Conservation (phyloP, 2,888 invertebrate genomes). For the Apodemia duryi region DNA sequence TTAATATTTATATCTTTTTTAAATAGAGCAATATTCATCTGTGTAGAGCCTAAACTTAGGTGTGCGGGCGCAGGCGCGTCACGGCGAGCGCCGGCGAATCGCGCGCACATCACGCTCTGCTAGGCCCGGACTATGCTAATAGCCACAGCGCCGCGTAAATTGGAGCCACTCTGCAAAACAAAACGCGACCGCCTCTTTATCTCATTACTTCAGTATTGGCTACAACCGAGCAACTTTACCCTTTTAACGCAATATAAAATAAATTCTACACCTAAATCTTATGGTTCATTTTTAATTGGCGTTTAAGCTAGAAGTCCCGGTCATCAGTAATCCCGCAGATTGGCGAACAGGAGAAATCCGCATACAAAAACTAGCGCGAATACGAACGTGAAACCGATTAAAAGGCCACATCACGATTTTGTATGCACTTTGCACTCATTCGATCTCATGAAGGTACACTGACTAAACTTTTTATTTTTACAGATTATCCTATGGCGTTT, state of each 20-base stretch:
- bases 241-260: slow-evolving; percentile 38
- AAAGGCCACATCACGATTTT: slow-evolving; percentile 78
- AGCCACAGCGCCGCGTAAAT: slow-evolving; percentile 72
- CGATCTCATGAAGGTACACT: slow-evolving; percentile 55
- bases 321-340: slow-evolving; percentile 57
- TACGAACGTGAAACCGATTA: slow-evolving; percentile 78
- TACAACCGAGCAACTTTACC: slow-evolving; percentile 35
- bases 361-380: slow-evolving; percentile 75
- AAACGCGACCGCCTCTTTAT: slow-evolving; percentile 74
- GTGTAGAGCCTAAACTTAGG: slow-evolving; percentile 25
- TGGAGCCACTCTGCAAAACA: slow-evolving; percentile 71
- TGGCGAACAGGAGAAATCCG: slow-evolving; percentile 67
- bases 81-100: slow-evolving; percentile 59
- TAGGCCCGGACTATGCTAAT: slow-evolving; percentile 72
- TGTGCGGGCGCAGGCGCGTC: slow-evolving; percentile 43
- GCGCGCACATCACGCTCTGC: slow-evolving; percentile 68
- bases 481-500: slow-evolving; percentile 61
- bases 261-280: slow-evolving; percentile 44
- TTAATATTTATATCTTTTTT: too few species aligned
- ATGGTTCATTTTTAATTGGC: slow-evolving; percentile 50
- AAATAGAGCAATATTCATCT: not conserved
- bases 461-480: slow-evolving; percentile 58
- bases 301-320: slow-evolving; percentile 39
- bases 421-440: slow-evolving; percentile 78
- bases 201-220: slow-evolving; percentile 64